Evolutionary conservation across 2,888 invertebrate species (phyloP).

Genomic region (Dynastes hyllus): DNA sequence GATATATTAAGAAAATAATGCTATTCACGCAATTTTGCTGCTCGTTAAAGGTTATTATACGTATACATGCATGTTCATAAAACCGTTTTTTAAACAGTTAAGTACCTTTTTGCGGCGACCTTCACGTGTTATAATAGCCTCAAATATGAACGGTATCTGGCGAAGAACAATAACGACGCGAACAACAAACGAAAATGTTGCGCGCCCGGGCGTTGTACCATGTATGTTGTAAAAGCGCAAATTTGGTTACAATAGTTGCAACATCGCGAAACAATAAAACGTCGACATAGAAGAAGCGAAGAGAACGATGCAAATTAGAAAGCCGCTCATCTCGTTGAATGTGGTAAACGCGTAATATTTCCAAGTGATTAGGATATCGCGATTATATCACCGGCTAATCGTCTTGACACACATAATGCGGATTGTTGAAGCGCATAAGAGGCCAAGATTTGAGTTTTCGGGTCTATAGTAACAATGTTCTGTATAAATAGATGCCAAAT

Average conservation of each 20-base stretch:
- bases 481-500: too few relatives aligned
- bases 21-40: neutral
- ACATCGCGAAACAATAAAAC: conserved; percentile 1
- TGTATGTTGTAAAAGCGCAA: neutral
- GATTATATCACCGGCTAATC: too few relatives aligned
- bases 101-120: conserved; percentile 1
- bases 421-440: too few relatives aligned
- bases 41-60: neutral
- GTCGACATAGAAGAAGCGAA: neutral
- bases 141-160: conserved; percentile 10
- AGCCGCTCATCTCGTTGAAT: neutral
- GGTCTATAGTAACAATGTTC: too few relatives aligned
- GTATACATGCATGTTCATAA: neutral
- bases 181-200: neutral
- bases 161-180: conserved; percentile 2
- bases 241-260: conserved; percentile 4
- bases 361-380: neutral
- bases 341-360: neutral
- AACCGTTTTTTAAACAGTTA: conserved; percentile 44
- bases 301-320: conserved; percentile 7
- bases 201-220: neutral
- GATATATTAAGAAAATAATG: neutral
- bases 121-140: conserved; percentile 1
- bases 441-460: too few relatives aligned
- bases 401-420: too few relatives aligned